phyloP scores from a whole-genome alignment of 2,797 vertebrate genomes.

The Mormyrus proboscirostris region DNA sequence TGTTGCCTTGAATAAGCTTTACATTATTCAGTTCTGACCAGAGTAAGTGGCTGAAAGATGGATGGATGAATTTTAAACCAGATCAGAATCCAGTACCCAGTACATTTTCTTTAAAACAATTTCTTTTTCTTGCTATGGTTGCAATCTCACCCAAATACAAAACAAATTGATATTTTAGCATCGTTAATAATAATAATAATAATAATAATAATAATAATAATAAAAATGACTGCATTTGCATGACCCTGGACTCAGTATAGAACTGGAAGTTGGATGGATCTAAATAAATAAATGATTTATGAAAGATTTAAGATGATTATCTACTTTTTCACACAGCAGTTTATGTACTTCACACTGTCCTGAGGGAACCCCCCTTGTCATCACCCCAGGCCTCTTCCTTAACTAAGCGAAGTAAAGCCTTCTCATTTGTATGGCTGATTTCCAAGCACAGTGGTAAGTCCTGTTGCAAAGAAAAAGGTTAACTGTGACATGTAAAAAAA shows the following conservation, averaged over 20 bases:
- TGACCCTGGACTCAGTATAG: neutral
- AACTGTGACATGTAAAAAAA: neutral
- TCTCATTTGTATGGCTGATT: neutral
- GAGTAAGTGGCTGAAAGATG: neutral
- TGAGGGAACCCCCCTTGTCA: neutral
- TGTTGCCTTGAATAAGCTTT: neutral
- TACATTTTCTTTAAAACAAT: neutral
- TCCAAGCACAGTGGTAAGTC: neutral
- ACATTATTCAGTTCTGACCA: neutral
- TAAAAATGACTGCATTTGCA: neutral
- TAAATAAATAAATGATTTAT: neutral
- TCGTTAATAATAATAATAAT: neutral
- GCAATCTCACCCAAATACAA: neutral
- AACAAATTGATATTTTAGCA: neutral
- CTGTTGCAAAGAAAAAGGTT: conserved; percentile 3
- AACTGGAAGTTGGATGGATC: neutral
- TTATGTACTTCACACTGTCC: neutral
- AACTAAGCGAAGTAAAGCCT: neutral
- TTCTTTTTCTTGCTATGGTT: neutral
- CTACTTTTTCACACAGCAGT: neutral
- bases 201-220: neutral
- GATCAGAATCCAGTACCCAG: neutral
- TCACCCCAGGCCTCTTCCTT: neutral
- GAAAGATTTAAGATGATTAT: neutral
- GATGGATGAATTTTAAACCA: neutral